Conservation (phyloP, 2,113 vertebrate genomes). For the Vidua macroura region DNA sequence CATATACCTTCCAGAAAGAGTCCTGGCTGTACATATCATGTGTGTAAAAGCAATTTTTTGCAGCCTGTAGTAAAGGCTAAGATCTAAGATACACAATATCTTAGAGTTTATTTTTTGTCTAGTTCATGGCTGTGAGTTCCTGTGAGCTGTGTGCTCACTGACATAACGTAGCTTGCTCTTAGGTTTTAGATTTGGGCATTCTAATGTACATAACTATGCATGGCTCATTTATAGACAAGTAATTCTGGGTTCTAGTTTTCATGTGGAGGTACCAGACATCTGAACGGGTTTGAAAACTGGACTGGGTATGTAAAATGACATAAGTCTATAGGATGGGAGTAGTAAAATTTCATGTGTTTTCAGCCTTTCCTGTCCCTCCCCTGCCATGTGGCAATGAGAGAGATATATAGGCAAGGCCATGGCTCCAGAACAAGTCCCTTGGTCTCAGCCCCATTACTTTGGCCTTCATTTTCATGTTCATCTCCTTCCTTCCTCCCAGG, state of each 20-base stretch:
- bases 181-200: background rate
- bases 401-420: background rate
- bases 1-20: background rate
- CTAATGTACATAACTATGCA: background rate
- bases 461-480: background rate
- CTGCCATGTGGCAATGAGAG: background rate
- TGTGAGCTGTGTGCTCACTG: background rate
- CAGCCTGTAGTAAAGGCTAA: background rate
- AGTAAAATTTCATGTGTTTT: background rate
- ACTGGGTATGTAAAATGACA: background rate
- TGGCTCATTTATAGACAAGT: background rate
- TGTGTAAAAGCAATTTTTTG: background rate
- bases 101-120: background rate
- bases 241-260: background rate
- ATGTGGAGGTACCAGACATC: background rate
- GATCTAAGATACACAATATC: background rate
- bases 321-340: background rate
- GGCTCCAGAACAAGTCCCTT: background rate
- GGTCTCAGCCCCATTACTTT: background rate
- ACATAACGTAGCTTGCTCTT: background rate
- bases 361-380: background rate
- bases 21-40: background rate
- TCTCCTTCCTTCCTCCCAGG: background rate
- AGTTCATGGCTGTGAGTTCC: background rate
- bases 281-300: background rate